phyloP scores from a whole-genome alignment of 2,888 invertebrate genomes.

The Ennomos erosarius region DNA sequence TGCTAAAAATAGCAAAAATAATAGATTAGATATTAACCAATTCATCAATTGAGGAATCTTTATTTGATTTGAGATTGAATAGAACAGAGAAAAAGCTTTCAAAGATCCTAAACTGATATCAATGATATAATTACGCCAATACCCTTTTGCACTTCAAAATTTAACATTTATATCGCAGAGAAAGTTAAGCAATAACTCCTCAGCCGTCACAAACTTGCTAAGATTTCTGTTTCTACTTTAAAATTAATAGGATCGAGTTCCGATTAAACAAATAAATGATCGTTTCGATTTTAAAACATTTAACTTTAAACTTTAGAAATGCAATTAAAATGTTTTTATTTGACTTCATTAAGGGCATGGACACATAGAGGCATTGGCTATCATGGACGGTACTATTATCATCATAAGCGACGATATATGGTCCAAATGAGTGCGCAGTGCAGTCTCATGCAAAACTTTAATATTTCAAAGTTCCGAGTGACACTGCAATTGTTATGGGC shows the following conservation, averaged over 20 bases:
- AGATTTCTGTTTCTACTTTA: conserved; percentile 46
- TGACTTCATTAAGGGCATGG: conserved; percentile 47
- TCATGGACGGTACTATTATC: too few relatives aligned
- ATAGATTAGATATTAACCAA: too few relatives aligned
- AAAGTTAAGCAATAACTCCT: conserved; percentile 64
- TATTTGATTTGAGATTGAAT: too few relatives aligned
- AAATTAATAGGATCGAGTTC: conserved; percentile 68
- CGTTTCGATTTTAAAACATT: conserved; percentile 56
- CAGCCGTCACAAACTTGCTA: conserved; percentile 52
- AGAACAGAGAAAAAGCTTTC: too few relatives aligned
- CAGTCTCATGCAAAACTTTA: too few relatives aligned
- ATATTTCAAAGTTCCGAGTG: too few relatives aligned
- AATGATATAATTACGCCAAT: conserved; percentile 1
- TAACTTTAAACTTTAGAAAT: conserved; percentile 32
- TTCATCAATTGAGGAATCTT: too few relatives aligned
- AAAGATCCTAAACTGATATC: too few relatives aligned
- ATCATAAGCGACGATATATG: too few relatives aligned
- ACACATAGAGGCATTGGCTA: background rate
- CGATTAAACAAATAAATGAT: conserved; percentile 70
- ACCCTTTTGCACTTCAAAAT: conserved; percentile 39
- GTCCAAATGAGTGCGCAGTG: too few relatives aligned
- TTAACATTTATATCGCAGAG: conserved; percentile 55
- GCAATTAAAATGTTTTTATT: conserved; percentile 56
- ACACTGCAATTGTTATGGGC: too few relatives aligned
- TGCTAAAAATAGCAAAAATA: too few relatives aligned